Conservation (phyloP, 2,113 vertebrate species). For the Zingel zingel region DNA sequence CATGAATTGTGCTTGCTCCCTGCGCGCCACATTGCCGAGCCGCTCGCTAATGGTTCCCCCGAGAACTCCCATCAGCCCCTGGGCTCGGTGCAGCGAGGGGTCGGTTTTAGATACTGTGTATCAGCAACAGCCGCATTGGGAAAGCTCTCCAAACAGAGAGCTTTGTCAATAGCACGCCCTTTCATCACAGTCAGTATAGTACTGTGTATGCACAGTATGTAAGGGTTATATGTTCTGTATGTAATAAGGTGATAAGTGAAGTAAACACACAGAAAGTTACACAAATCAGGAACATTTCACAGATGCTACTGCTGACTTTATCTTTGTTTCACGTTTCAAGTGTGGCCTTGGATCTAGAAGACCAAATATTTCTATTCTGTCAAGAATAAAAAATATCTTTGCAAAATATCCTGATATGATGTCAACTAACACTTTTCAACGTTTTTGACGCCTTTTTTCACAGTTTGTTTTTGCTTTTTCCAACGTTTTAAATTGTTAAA, state of each 20-base stretch:
- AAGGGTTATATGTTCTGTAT: background rate
- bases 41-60: conserved; percentile 85
- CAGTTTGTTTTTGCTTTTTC: no score
- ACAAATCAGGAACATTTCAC: background rate
- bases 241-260: background rate
- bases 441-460: no score
- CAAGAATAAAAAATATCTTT: background rate
- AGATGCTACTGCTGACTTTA: background rate
- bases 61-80: conserved; percentile 86
- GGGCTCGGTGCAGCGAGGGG: conserved; percentile 77
- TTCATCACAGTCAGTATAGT: conserved; percentile 14
- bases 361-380: background rate
- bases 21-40: conserved; percentile 72
- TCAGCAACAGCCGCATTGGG: conserved; percentile 74
- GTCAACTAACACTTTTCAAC: background rate
- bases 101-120: conserved; percentile 87
- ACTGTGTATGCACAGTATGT: background rate
- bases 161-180: conserved; percentile 46
- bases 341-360: background rate
- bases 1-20: conserved; percentile 80
- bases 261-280: rapidly evolving
- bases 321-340: background rate
- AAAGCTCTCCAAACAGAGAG: conserved; percentile 61
- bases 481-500: no score
- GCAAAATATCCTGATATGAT: background rate